Percentiles rank a stretch among this genome's conserved stretches.
Conservation (phyloP, 1,140 invertebrate species). For the Chionoecetes opilio region DNA sequence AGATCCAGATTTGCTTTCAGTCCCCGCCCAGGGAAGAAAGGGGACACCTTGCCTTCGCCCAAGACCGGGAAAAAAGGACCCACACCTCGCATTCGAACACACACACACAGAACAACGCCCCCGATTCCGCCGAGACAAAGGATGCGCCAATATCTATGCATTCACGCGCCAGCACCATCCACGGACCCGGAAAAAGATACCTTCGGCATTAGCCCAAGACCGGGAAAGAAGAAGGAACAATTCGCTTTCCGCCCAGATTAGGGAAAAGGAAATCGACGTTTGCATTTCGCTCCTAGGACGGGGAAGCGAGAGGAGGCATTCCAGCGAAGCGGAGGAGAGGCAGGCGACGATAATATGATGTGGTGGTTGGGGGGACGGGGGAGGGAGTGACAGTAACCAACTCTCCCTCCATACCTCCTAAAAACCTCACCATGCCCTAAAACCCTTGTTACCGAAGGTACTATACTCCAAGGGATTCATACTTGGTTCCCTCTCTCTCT, state of each 20-base stretch:
- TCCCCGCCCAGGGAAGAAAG: slow-evolving; percentile 45
- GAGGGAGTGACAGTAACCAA: background rate
- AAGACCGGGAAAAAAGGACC: slow-evolving; percentile 49
- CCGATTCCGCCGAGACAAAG: slow-evolving; percentile 40
- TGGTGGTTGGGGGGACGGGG: background rate
- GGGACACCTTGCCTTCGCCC: slow-evolving; percentile 58
- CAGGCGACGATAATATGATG: background rate
- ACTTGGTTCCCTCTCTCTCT: too few species aligned
- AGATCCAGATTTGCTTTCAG: background rate
- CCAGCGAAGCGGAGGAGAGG: background rate
- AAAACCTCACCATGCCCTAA: too few species aligned
- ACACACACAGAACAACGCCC: slow-evolving; percentile 35
- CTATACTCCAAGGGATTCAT: too few species aligned
- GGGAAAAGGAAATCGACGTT: slow-evolving; percentile 43
- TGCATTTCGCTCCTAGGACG: slow-evolving; percentile 49
- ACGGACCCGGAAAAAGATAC: slow-evolving; percentile 33
- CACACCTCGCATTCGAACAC: background rate
- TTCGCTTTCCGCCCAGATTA: slow-evolving; percentile 62
- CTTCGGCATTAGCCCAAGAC: slow-evolving; percentile 57
- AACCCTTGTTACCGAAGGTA: too few species aligned
- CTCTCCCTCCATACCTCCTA: background rate
- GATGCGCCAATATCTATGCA: too few species aligned
- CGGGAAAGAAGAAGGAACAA: slow-evolving; percentile 43
- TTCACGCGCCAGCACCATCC: too few species aligned
- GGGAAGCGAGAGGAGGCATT: slow-evolving; percentile 42